Evolutionary conservation across 2,113 vertebrate genomes (phyloP).

Genomic region (Azemiops feae): DNA sequence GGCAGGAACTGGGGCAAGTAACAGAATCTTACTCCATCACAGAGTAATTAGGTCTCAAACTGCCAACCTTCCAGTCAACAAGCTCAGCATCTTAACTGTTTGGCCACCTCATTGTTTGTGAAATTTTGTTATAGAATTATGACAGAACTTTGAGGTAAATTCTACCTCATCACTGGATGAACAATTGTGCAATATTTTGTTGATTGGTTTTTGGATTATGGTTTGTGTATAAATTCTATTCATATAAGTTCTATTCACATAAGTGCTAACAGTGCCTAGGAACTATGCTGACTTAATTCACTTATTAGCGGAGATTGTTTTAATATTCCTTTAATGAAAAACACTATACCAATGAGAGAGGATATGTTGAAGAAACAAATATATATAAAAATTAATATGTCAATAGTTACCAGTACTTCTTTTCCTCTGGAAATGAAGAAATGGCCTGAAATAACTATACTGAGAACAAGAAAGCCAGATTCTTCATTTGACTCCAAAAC

Average conservation of each 20-base stretch:
- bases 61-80: not conserved
- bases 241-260: not conserved
- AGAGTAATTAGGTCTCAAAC: not conserved
- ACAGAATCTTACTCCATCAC: not conserved
- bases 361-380: not conserved
- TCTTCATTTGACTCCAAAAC: slow-evolving; percentile 24
- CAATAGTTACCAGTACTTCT: slow-evolving; percentile 22
- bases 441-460: slow-evolving; percentile 27
- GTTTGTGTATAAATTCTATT: not conserved
- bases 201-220: not conserved
- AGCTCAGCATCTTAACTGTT: not conserved
- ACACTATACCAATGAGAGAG: not conserved
- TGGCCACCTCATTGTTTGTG: rapidly evolving
- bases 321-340: not conserved
- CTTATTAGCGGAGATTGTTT: not conserved
- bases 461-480: slow-evolving; percentile 26
- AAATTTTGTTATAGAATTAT: not conserved
- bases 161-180: not conserved
- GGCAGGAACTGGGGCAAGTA: not conserved
- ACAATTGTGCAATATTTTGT: not conserved
- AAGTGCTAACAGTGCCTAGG: not conserved
- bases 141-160: not conserved
- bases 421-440: slow-evolving; percentile 33
- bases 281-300: not conserved
- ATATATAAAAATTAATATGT: not conserved